These are phyloP conservation scores for Symphodus melops DNA, from an alignment of 2,113 vertebrate species.

Conservation along the genomic window DNA sequence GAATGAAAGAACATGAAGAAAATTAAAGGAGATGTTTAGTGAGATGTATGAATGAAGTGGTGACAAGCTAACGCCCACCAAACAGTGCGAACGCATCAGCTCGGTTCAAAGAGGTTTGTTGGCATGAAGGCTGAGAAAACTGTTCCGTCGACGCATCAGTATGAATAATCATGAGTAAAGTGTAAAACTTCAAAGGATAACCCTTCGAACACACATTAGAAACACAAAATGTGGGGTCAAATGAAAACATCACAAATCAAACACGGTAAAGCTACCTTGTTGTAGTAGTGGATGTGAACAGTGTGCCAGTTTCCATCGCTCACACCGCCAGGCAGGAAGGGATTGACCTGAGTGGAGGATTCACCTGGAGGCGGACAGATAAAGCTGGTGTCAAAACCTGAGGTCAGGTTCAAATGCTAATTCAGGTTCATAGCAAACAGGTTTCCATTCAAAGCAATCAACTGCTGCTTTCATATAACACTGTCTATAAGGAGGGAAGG, in stretches of 20 bases:
- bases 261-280: conserved; percentile 88
- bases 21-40: conserved; percentile 67
- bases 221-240: conserved; percentile 7
- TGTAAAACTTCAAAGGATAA: neutral
- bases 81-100: conserved; percentile 5
- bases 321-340: conserved; percentile 91
- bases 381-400: conserved; percentile 15
- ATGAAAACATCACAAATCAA: neutral
- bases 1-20: conserved; percentile 72
- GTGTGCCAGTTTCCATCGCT: conserved; percentile 97
- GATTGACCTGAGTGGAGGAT: conserved; percentile 94
- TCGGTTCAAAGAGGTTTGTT: conserved; percentile 28
- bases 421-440: neutral
- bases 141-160: conserved; percentile 37
- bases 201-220: conserved; percentile 3
- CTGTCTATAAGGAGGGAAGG: neutral
- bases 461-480: neutral
- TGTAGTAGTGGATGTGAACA: conserved; percentile 94
- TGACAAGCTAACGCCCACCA: conserved; percentile 43
- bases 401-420: neutral
- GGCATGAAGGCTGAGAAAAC: conserved; percentile 2
- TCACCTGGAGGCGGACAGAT: conserved; percentile 84
- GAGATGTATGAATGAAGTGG: conserved; percentile 58
- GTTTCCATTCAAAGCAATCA: neutral
- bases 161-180: conserved; percentile 6